Percentiles rank a stretch among this genome's conserved stretches.
phyloP scores from a whole-genome alignment of 92 coral and sea anemone species.

The Pocillopora meandrina region DNA sequence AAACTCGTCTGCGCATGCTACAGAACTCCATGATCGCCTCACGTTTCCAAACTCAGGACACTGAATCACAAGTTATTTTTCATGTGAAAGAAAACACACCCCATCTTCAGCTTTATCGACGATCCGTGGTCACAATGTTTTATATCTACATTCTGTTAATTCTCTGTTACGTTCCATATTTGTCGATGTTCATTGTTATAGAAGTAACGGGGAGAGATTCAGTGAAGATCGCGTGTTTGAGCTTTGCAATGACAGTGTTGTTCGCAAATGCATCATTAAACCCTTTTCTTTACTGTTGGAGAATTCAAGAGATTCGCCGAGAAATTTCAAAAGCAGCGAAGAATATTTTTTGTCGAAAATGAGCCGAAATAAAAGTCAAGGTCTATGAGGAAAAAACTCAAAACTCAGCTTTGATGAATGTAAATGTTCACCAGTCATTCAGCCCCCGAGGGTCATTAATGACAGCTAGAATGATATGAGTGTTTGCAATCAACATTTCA shows the following conservation, averaged over 20 bases:
- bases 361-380: not conserved
- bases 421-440: too few species aligned
- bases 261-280: constrained; percentile 35
- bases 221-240: constrained; percentile 13
- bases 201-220: constrained; percentile 18
- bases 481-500: too few species aligned
- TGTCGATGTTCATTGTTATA: constrained; percentile 24
- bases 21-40: constrained; percentile 1
- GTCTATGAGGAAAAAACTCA: not conserved
- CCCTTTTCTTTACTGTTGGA: constrained; percentile 37
- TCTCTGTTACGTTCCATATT: constrained; percentile 33
- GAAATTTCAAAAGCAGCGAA: not conserved
- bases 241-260: constrained; percentile 31
- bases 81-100: not conserved
- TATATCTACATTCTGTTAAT: constrained; percentile 29
- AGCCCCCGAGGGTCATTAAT: too few species aligned
- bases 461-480: too few species aligned
- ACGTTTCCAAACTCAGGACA: not conserved
- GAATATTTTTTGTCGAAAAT: not conserved
- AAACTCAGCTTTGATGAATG: too few species aligned
- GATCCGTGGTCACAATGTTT: constrained; percentile 38
- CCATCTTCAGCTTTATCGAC: constrained; percentile 30
- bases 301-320: constrained; percentile 28
- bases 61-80: not conserved
- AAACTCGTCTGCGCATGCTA: constrained; percentile 19